phyloP scores from a whole-genome alignment of 2,888 invertebrate genomes.

The Ernsta delagoae region DNA sequence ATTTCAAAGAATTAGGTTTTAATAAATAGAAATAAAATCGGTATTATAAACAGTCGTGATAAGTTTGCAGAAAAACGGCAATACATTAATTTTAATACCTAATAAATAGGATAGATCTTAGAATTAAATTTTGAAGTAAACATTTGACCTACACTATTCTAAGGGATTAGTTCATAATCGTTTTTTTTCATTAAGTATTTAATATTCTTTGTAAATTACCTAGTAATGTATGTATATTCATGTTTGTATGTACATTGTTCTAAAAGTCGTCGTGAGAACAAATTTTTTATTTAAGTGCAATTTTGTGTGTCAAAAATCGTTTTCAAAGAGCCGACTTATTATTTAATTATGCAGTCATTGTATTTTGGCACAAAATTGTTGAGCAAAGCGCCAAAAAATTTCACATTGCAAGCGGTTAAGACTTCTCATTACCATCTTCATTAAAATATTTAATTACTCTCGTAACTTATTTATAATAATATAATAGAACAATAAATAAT shows the following conservation, averaged over 20 bases:
- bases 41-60: not conserved
- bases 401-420: slow-evolving; percentile 40
- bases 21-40: too few species aligned
- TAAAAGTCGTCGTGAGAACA: slow-evolving; percentile 66
- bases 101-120: slow-evolving; percentile 65
- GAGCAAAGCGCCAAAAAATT: slow-evolving; percentile 61
- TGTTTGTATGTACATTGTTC: slow-evolving; percentile 72
- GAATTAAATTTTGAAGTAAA: slow-evolving; percentile 68
- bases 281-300: slow-evolving; percentile 42
- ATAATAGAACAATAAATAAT: slow-evolving; percentile 14
- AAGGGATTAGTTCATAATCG: slow-evolving; percentile 55
- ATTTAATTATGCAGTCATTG: slow-evolving; percentile 45
- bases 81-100: slow-evolving; percentile 50
- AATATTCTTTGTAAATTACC: slow-evolving; percentile 49
- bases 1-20: too few species aligned
- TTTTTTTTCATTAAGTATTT: not conserved
- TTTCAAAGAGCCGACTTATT: slow-evolving; percentile 36
- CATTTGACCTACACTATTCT: slow-evolving; percentile 77
- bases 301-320: slow-evolving; percentile 31
- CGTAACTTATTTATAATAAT: not conserved
- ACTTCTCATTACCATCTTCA: slow-evolving; percentile 17
- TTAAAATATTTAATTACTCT: slow-evolving; percentile 22
- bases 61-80: slow-evolving; percentile 44
- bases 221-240: slow-evolving; percentile 60
- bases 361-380: slow-evolving; percentile 72